phyloP scores from a whole-genome alignment of 2,113 vertebrate species.

The Orthonyx spaldingii region DNA sequence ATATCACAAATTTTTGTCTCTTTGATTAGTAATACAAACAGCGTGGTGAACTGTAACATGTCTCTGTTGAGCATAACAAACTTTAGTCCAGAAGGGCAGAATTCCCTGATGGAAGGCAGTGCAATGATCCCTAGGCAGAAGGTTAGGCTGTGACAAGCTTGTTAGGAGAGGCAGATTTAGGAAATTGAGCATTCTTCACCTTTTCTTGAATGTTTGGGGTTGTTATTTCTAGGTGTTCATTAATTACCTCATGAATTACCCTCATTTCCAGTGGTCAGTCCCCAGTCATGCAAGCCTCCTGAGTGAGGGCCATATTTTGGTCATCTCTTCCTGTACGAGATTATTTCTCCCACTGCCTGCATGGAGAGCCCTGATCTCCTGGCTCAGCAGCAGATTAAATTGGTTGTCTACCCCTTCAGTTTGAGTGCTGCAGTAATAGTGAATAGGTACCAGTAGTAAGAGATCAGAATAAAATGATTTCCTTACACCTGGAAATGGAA shows the following conservation, averaged over 20 bases:
- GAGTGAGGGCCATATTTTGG: neutral
- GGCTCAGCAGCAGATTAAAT: neutral
- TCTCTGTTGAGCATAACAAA: neutral
- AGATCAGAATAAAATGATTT: neutral
- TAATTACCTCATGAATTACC: neutral
- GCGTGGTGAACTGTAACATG: fast-evolving
- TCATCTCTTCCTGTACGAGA: neutral
- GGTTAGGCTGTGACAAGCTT: fast-evolving
- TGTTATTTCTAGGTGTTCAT: neutral
- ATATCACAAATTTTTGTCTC: neutral
- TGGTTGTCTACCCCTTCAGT: neutral
- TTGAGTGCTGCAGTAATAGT: neutral
- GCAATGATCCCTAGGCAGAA: neutral
- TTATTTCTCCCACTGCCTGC: neutral
- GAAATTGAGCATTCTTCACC: neutral
- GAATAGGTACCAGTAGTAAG: neutral
- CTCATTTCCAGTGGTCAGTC: neutral
- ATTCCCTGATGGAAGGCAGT: neutral
- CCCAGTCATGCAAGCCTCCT: neutral
- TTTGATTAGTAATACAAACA: neutral
- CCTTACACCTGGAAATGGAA: neutral
- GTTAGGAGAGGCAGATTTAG: neutral
- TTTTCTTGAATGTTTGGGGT: neutral
- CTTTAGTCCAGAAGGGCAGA: neutral
- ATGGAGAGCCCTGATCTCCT: neutral